These are phyloP conservation scores for Heteractis magnifica DNA, from an alignment of 92 coral and sea anemone genomes.

Conservation along the genomic window DNA sequence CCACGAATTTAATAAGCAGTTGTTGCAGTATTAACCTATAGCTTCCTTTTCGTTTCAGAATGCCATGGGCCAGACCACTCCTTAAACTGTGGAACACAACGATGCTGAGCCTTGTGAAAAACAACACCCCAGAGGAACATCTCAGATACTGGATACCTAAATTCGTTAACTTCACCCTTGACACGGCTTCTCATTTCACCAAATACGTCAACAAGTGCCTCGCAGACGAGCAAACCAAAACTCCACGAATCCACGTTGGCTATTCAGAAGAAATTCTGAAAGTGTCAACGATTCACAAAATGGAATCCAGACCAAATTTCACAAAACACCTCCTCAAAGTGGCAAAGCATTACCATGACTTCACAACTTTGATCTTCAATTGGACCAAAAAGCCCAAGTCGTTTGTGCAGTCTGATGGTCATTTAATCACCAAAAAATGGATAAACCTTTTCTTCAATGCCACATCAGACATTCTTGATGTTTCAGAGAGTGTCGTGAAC, in stretches of 20 bases:
- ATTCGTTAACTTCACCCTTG: slow-evolving; percentile 27
- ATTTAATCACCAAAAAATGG: slow-evolving; percentile 35
- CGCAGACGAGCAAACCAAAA: background rate
- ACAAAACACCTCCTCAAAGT: slow-evolving; percentile 25
- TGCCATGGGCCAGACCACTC: slow-evolving; percentile 61
- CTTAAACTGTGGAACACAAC: slow-evolving; percentile 59
- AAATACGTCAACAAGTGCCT: background rate
- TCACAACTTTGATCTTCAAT: slow-evolving; percentile 49
- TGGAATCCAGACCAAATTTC: slow-evolving; percentile 27
- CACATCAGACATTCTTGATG: slow-evolving; percentile 30
- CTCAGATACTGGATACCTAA: slow-evolving; percentile 41
- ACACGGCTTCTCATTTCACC: background rate
- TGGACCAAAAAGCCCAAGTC: slow-evolving; percentile 39
- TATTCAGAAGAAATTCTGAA: background rate
- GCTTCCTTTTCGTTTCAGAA: slow-evolving; percentile 19
- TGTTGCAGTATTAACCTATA: background rate
- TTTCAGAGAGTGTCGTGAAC: slow-evolving; percentile 55
- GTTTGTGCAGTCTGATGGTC: slow-evolving; percentile 4
- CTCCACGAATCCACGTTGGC: background rate
- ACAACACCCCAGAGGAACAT: slow-evolving; percentile 57
- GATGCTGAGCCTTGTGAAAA: slow-evolving; percentile 42
- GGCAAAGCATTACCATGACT: slow-evolving; percentile 19
- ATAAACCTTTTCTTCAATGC: slow-evolving; percentile 32
- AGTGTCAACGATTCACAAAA: slow-evolving; percentile 8
- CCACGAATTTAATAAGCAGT: background rate